Evolutionary conservation across 1,140 invertebrate genomes (phyloP).

Genomic region (Drosophila triauraria): DNA sequence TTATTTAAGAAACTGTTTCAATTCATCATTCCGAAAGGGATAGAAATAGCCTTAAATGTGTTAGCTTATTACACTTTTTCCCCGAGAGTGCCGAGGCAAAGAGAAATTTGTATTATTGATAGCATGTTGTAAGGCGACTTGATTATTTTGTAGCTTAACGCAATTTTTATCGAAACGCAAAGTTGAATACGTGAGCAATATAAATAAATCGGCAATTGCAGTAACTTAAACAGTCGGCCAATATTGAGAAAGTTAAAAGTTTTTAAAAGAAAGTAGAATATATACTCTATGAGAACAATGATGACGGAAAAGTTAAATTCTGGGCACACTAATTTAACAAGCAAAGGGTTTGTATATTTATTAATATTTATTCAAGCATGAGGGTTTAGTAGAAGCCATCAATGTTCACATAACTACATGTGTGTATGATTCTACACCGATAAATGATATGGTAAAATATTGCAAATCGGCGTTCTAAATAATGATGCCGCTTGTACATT

Average conservation of each 20-base stretch:
- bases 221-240: slow-evolving; percentile 17
- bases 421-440: background rate
- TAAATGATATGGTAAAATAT: background rate
- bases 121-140: slow-evolving; percentile 76
- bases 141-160: slow-evolving; percentile 49
- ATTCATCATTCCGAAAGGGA: slow-evolving; percentile 1
- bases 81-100: slow-evolving; percentile 9
- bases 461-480: background rate
- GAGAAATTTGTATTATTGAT: slow-evolving; percentile 71
- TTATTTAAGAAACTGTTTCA: slow-evolving; percentile 4
- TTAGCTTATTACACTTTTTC: background rate
- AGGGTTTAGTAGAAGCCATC: background rate
- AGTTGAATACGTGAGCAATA: slow-evolving; percentile 44
- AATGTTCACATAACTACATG: background rate
- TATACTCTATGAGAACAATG: slow-evolving; percentile 74
- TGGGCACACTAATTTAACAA: slow-evolving; percentile 87
- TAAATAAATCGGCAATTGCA: slow-evolving; percentile 35
- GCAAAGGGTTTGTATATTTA: slow-evolving; percentile 85
- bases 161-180: slow-evolving; percentile 42
- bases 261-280: slow-evolving; percentile 38
- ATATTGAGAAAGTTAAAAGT: slow-evolving; percentile 39
- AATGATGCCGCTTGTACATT: background rate
- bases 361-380: slow-evolving; percentile 14
- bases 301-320: slow-evolving; percentile 88
- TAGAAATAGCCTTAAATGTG: background rate